Evolutionary conservation across 1,140 invertebrate species (phyloP), one percentile per base, ranked within the genome.

Genomic region (Potamilus streckersoni): DNA sequence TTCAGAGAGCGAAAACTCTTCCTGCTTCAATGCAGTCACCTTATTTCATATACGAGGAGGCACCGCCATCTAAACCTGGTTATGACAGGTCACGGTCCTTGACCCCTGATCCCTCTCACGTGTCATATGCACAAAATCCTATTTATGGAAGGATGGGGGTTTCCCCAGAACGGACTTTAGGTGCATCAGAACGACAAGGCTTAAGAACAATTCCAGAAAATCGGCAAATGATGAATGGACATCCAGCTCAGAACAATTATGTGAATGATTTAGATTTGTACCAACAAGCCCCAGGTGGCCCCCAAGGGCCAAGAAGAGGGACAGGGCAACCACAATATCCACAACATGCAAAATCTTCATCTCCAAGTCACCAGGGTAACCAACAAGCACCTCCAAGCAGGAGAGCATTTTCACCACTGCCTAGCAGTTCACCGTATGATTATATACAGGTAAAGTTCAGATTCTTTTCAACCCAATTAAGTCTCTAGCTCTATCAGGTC

Each of bases 131-230:
- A 67, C 75, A 77, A 56, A 77, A 77, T 64, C 75, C 75, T 49
- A 77, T 77, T 23, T 77, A 77, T 72, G 75, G 57, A 73, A 77
- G 64, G 71, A 79, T 77, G 65, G 73, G 71, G 15, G 69, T 70
- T 69, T 76, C 71, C 20, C 76, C 66, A 12, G 74, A 76, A 20
- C 63, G 74, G 27, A 72, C 77, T 19, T 71, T 63, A 59, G 66
- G 77, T 31, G 80, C 85, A 1, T 84, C 84, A 16, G 86, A 88
- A 16, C 64, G 84, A 62, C 79, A 80, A 11, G 81, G 82, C 15
- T 73, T 88, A 5, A 75, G 85, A 74, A 81, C 86, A 11, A 88
- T 88, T 67, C 86, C 86, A 66, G 86, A 88, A 74, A 83, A 88
- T 74, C 77, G 76, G 49, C 84, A 83, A 49, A 79, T 86, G 65